These are phyloP conservation scores for Neosalanx taihuensis DNA, from an alignment of 2,797 vertebrate species.

Conservation along the genomic window DNA sequence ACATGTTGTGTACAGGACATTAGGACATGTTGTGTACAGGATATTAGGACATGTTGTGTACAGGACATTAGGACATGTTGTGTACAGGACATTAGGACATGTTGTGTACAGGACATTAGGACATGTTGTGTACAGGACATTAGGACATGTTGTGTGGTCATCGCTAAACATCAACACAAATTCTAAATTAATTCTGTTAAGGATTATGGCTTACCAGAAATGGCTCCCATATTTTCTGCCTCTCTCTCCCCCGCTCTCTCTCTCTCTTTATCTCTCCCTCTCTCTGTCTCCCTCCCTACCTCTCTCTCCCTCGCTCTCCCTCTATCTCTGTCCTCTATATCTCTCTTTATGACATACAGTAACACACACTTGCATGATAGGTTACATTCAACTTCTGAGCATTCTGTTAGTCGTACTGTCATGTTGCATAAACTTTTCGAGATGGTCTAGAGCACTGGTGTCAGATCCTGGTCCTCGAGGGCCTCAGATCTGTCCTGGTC, in stretches of 20 bases:
- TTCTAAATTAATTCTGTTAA: constrained; percentile 46
- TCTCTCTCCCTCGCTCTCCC: no score
- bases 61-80: constrained; percentile 37
- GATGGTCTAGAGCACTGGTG: no score
- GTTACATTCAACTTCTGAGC: not conserved
- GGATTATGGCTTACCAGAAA: no score
- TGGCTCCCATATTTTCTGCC: constrained; percentile 23
- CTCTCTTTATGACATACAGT: no score
- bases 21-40: no score
- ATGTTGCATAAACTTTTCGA: no score
- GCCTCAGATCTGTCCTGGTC: no score
- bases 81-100: constrained; percentile 32
- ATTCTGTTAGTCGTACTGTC: not conserved
- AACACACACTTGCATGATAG: not conserved
- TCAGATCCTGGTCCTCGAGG: no score
- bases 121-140: constrained; percentile 29
- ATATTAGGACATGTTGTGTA: constrained; percentile 20
- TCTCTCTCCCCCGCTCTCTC: not conserved
- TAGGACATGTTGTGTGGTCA: constrained; percentile 57
- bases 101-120: constrained; percentile 35
- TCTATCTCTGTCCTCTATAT: no score
- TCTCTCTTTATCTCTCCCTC: no score
- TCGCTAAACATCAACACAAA: constrained; percentile 53
- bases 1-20: no score
- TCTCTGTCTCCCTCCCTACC: no score